A percentile compares a stretch with the other conserved stretches of the same genome.
These are phyloP conservation scores for Smittia sp. DNA, from an alignment of 2,888 invertebrate species.

Conservation along the genomic window DNA sequence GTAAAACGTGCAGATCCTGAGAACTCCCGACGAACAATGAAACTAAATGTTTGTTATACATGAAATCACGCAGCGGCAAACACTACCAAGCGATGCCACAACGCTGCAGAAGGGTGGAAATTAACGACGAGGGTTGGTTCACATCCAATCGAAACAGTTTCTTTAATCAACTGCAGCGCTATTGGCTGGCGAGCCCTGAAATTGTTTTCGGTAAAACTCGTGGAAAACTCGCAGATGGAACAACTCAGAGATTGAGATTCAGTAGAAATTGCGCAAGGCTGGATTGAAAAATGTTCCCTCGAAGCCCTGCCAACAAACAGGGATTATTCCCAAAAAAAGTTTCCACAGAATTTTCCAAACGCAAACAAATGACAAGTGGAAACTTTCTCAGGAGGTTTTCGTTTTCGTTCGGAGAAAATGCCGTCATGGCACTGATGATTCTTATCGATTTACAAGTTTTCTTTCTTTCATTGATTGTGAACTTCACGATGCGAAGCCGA, in stretches of 20 bases:
- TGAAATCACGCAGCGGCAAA: neutral
- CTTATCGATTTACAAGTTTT: neutral
- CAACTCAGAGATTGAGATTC: neutral
- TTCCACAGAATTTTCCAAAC: neutral
- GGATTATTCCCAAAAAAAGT: neutral
- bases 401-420: neutral
- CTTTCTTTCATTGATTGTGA: too few species aligned
- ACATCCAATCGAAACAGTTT: slow-evolving; percentile 4
- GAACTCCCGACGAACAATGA: slow-evolving; percentile 27
- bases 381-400: neutral
- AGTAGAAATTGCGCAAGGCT: too few species aligned
- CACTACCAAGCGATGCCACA: neutral
- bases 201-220: too few species aligned
- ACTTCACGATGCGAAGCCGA: too few species aligned
- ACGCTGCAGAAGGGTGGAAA: slow-evolving; percentile 19
- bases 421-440: neutral
- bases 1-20: slow-evolving; percentile 32
- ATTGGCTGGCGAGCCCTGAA: neutral
- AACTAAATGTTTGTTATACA: neutral
- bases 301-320: neutral
- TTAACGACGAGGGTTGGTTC: slow-evolving; percentile 2
- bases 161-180: neutral
- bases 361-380: neutral
- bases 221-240: neutral
- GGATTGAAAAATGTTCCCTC: neutral